Conservation (phyloP, 2,888 invertebrate species). For the Didymodactylos carnosus region DNA sequence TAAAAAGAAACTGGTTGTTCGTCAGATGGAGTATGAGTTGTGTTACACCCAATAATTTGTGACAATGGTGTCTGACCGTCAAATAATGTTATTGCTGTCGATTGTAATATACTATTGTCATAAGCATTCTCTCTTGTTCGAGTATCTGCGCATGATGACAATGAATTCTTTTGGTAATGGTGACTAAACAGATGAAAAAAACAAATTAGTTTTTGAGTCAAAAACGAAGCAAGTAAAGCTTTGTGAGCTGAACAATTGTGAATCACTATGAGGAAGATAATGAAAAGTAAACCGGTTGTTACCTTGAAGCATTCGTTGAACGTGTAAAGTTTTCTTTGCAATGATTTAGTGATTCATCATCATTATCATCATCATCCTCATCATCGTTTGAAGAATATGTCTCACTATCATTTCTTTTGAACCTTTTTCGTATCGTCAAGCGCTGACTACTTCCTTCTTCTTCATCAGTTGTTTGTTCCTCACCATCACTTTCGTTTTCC, state of each 20-base stretch:
- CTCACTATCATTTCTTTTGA: conserved; percentile 16
- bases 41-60: conserved; percentile 56
- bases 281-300: no score
- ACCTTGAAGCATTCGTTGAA: no score
- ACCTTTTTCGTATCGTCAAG: not conserved
- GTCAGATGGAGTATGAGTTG: conserved; percentile 37
- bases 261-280: no score
- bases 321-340: not conserved
- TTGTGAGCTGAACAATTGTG: no score
- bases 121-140: no score
- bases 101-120: no score
- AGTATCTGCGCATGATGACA: no score
- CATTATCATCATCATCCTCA: conserved; percentile 1
- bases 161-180: no score
- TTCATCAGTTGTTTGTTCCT: not conserved
- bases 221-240: no score
- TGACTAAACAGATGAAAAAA: no score
- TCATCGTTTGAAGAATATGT: not conserved
- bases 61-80: conserved; percentile 68
- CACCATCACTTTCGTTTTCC: conserved; percentile 15
- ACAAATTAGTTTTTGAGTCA: no score
- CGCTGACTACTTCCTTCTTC: not conserved
- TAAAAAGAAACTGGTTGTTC: not conserved
- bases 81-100: conserved; percentile 34
- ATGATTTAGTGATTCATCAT: not conserved